Base-by-base conservation (phyloP, 2,797 vertebrate species). In the Capromys pilorides region DNA sequence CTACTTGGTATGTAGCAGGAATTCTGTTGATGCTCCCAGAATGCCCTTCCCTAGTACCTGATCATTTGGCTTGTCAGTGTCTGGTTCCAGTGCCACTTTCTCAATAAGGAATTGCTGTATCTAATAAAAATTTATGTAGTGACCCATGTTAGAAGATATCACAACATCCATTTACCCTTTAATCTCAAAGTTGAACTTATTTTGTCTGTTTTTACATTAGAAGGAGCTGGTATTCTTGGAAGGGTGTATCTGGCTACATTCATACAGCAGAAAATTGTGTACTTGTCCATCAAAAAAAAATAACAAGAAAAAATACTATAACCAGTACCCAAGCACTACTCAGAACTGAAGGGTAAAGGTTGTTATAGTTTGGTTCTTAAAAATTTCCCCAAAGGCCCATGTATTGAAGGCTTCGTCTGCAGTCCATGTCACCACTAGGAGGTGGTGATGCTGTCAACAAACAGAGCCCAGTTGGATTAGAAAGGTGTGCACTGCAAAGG, bases 161-260 rank as follows among this genome's bases (percentile, higher is more conserved):
- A 82, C 18, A 59, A 45, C 6, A 84, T 36, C 1, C 21, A n/a
- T 51, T 86, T 86, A 61, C 67, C 61, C 57, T 9, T 86, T 57
- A 67, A 62, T 31, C 6, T 19, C 66, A 78, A 85, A 92, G 28
- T 21, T 88, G 64, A 22, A 12, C 28, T 91, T 71, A 21, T n/a
- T 93, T 94, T 95, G 7, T 78, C 13, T 78, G 57, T 69, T 90
- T 90, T 90, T 31, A 80, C 28, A 45, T 67, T 85, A 77, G 51
- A 88, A 36, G 41, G 93, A 90, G 85, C 62, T 78, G 26, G 73
- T 31, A 49, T 78, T 88, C 51, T 81, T 2, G 16, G 5, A 78
- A 18, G 64, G 28, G 86, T 83, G 51, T 67, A 39, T 67, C 19
- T 75, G 62, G 13, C 16, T n/a, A 61, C 45, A 4, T 5, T 69